Conservation (phyloP, 2,888 invertebrate species). For the Melinaea menophilus region DNA sequence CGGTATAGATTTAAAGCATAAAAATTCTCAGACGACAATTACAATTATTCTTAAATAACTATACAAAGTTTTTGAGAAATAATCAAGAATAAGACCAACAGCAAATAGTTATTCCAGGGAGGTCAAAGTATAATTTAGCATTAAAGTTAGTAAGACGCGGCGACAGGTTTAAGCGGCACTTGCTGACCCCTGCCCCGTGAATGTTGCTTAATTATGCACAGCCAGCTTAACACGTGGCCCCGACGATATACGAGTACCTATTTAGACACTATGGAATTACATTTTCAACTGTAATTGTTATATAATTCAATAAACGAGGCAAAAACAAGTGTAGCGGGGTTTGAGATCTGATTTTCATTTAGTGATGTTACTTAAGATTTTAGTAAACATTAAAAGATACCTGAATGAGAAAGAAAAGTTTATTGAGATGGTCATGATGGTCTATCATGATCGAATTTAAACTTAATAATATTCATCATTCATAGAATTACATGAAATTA, state of each 20-base stretch:
- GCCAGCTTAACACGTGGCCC: conserved; percentile 67
- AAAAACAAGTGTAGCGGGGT: neutral
- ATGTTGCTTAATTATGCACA: conserved; percentile 61
- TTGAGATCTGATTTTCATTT: too few species aligned
- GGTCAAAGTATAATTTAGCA: conserved; percentile 19
- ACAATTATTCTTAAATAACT: too few species aligned
- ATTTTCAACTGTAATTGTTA: conserved; percentile 1
- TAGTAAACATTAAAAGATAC: too few species aligned
- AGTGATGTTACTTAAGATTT: too few species aligned
- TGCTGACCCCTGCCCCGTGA: conserved; percentile 26
- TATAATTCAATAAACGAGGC: conserved; percentile 4
- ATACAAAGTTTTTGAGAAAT: neutral
- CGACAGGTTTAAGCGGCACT: conserved; percentile 51
- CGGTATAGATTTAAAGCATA: too few species aligned
- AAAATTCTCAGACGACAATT: too few species aligned
- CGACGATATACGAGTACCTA: conserved; percentile 35
- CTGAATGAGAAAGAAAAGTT: too few species aligned
- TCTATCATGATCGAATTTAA: too few species aligned
- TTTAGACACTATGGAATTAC: conserved; percentile 29
- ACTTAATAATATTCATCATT: too few species aligned
- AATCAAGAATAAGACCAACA: neutral
- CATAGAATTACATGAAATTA: too few species aligned
- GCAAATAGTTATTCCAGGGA: conserved; percentile 3
- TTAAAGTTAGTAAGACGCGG: conserved; percentile 31
- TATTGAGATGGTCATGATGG: too few species aligned